phyloP scores from a whole-genome alignment of 2,888 invertebrate species.

The Pyrrhosoma nymphula region DNA sequence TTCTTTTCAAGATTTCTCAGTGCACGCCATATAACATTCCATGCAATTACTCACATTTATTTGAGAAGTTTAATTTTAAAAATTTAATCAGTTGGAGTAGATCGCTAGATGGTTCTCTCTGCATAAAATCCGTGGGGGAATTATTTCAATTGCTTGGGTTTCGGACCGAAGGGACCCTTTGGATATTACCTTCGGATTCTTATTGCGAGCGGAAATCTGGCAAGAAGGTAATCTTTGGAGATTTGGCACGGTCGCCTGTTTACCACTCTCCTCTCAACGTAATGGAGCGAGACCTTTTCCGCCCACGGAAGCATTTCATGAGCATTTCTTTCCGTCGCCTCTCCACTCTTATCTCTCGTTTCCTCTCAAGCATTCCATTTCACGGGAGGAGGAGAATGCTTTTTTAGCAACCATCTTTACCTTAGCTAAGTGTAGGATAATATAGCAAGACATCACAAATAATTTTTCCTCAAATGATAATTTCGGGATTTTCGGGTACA shows the following conservation, averaged over 20 bases:
- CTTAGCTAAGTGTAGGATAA: too few relatives aligned
- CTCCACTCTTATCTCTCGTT: not conserved
- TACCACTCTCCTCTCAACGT: not conserved
- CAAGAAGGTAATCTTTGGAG: not conserved
- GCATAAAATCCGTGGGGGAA: not conserved
- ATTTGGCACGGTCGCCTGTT: slow-evolving; percentile 2
- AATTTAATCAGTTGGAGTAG: too few relatives aligned
- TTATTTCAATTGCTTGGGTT: not conserved
- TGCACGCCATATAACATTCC: too few relatives aligned
- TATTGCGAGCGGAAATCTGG: not conserved
- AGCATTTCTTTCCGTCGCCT: not conserved
- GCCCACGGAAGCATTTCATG: not conserved
- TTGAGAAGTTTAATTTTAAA: too few relatives aligned
- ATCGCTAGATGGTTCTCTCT: too few relatives aligned
- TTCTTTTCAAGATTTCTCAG: too few relatives aligned
- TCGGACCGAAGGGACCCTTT: not conserved
- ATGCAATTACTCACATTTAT: too few relatives aligned
- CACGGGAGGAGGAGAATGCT: not conserved
- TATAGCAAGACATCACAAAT: too few relatives aligned
- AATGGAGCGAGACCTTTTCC: not conserved
- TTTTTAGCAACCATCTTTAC: not conserved
- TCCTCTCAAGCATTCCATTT: not conserved
- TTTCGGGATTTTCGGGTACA: too few relatives aligned
- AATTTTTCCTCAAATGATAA: too few relatives aligned
- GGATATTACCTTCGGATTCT: not conserved